phyloP scores from a whole-genome alignment of 30 jellyfish, hydroid and myxozoan species.

The Mastigias papua region DNA sequence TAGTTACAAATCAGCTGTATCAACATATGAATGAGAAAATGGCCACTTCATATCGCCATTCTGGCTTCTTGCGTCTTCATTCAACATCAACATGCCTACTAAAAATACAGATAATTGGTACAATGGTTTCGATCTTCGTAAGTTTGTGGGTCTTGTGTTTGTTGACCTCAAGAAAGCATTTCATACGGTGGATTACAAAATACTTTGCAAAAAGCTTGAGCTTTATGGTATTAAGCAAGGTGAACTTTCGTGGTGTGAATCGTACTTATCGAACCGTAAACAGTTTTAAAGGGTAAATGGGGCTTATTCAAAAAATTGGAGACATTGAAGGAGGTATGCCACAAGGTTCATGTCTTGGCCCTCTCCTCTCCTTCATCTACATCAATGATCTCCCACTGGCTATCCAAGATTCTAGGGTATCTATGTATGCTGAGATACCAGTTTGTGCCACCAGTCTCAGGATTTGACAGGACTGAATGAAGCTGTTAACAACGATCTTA shows the following conservation, averaged over 20 bases:
- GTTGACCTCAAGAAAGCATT: conserved; percentile 57
- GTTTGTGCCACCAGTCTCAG: conserved; percentile 59
- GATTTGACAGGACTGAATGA: too few relatives aligned
- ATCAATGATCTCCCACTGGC: too few relatives aligned
- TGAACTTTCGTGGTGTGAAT: conserved; percentile 47
- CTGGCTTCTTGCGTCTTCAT: not conserved
- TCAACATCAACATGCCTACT: not conserved
- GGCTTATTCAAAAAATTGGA: conserved; percentile 24
- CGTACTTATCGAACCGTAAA: conserved; percentile 39
- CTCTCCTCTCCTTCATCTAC: too few relatives aligned
- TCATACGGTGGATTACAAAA: conserved; percentile 42
- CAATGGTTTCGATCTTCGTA: too few relatives aligned
- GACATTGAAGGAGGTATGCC: conserved; percentile 29
- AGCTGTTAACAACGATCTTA: too few relatives aligned
- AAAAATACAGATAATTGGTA: conserved; percentile 41
- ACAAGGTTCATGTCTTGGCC: too few relatives aligned
- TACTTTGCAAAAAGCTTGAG: conserved; percentile 45
- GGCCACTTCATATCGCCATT: not conserved
- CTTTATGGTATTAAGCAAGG: conserved; percentile 45
- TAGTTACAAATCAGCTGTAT: too few relatives aligned
- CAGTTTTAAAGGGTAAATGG: conserved; percentile 39
- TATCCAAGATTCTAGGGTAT: too few relatives aligned
- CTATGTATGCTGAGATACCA: too few relatives aligned
- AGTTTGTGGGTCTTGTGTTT: conserved; percentile 62
- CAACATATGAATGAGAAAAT: conserved; percentile 3